Conservation (phyloP, 2,113 vertebrate species). For the Sturnira hondurensis region DNA sequence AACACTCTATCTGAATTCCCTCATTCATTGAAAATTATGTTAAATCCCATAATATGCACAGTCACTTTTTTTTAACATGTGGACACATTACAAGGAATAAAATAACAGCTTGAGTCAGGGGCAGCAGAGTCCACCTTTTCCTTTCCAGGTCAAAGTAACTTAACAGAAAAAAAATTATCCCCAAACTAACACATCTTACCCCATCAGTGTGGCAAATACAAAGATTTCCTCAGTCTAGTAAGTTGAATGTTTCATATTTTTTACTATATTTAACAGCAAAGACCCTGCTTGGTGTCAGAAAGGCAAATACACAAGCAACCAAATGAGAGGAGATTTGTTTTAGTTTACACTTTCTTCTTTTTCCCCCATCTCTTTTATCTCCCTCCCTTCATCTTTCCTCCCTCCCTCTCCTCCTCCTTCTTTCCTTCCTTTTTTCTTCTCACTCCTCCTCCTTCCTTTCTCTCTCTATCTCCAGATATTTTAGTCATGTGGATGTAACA, state of each 20-base stretch:
- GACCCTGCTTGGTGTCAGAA: background rate
- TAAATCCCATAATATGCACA: background rate
- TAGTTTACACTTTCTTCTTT: background rate
- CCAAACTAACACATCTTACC: background rate
- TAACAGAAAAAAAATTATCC: background rate
- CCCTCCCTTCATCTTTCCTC: too few relatives aligned
- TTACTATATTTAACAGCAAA: fast-evolving
- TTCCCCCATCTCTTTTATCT: background rate
- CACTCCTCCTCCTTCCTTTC: too few relatives aligned
- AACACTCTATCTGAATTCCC: background rate
- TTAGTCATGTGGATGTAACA: background rate
- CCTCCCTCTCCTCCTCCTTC: too few relatives aligned
- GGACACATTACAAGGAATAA: background rate
- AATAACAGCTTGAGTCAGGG: background rate
- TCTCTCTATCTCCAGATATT: too few relatives aligned
- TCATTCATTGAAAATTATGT: background rate
- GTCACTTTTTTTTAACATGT: background rate
- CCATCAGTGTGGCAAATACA: background rate
- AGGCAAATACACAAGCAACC: background rate
- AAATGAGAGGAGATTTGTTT: too few relatives aligned
- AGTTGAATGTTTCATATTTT: background rate
- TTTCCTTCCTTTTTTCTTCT: too few relatives aligned
- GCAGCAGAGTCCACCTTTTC: background rate
- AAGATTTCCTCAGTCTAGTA: background rate
- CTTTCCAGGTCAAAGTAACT: background rate